Evolutionary conservation across 2,888 invertebrate species (phyloP).

Genomic region (Platycnemis pennipes): DNA sequence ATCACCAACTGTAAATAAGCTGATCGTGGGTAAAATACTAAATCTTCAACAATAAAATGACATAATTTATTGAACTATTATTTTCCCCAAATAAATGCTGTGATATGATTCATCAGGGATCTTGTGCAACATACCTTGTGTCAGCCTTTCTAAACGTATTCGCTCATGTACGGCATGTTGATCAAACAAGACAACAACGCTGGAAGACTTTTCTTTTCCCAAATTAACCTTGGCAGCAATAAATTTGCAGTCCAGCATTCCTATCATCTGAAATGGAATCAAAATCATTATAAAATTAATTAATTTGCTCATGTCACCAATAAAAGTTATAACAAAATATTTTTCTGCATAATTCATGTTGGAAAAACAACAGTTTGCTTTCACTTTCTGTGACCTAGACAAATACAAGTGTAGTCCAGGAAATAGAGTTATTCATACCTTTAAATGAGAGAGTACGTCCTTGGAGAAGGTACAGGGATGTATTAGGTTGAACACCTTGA

Average conservation of each 20-base stretch:
- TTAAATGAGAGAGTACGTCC: constrained; percentile 79
- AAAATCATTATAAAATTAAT: not conserved
- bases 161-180: constrained; percentile 95
- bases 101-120: not conserved
- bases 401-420: no score
- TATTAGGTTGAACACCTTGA: constrained; percentile 70
- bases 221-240: constrained; percentile 80
- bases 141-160: constrained; percentile 87
- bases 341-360: no score
- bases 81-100: no score
- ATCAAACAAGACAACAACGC: constrained; percentile 86
- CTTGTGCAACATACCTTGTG: constrained; percentile 79
- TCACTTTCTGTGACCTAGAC: not conserved
- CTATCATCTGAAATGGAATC: constrained; percentile 81
- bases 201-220: constrained; percentile 77
- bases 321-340: not conserved
- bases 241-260: constrained; percentile 89
- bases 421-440: constrained; percentile 77
- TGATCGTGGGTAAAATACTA: no score
- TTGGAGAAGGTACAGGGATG: constrained; percentile 78
- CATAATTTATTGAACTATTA: no score
- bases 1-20: no score
- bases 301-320: no score
- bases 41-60: no score
- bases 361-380: not conserved